Conservation (phyloP, 1,140 invertebrate genomes). For the Atta texana region DNA sequence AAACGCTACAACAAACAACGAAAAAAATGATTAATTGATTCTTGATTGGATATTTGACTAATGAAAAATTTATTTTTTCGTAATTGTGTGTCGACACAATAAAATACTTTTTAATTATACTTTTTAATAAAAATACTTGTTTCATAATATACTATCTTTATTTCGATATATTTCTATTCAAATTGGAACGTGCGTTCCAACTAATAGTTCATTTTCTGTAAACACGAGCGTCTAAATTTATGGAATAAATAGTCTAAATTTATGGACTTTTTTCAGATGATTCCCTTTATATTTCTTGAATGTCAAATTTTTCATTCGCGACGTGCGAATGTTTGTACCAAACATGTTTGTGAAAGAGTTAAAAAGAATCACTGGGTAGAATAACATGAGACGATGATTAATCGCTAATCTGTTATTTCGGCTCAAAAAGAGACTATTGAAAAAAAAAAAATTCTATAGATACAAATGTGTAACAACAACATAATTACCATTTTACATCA, state of each 20-base stretch:
- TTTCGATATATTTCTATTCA: not conserved
- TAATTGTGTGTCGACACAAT: too few relatives aligned
- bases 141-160: not conserved
- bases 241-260: too few relatives aligned
- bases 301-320: slow-evolving; percentile 23
- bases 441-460: slow-evolving; percentile 8
- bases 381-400: slow-evolving; percentile 61
- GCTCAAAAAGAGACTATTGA: slow-evolving; percentile 33
- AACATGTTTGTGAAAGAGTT: not conserved
- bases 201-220: not conserved
- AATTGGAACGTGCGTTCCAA: not conserved
- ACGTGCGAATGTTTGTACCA: not conserved
- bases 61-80: not conserved
- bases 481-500: not conserved
- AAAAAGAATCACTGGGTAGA: slow-evolving; percentile 15
- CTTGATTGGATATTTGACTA: not conserved
- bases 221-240: not conserved
- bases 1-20: not conserved
- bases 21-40: slow-evolving; percentile 10
- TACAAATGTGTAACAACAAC: slow-evolving; percentile 56
- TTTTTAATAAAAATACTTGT: not conserved
- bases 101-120: not conserved
- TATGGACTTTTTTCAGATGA: not conserved
- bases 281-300: not conserved
- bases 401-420: slow-evolving; percentile 38